Percentiles rank a stretch among this genome's conserved stretches.
phyloP scores from a whole-genome alignment of 2,797 vertebrate species.

The Rhabdophis nuchalis region DNA sequence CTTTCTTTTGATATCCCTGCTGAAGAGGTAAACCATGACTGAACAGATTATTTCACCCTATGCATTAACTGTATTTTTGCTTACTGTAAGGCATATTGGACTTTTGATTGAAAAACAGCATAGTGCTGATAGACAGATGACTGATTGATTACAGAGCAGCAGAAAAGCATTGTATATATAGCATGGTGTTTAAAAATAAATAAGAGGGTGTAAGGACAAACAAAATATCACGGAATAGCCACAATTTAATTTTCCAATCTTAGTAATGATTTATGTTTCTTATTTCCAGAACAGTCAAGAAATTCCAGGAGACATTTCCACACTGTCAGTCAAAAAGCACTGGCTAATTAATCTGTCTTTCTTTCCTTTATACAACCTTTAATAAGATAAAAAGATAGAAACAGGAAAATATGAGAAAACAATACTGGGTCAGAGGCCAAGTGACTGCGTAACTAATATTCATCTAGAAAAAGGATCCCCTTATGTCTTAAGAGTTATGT shows the following conservation, averaged over 20 bases:
- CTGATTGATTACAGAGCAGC: not conserved
- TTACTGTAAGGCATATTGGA: not conserved
- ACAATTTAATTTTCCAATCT: not conserved
- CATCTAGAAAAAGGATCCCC: not conserved
- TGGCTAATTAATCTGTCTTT: not conserved
- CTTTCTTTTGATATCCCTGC: not conserved
- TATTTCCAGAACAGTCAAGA: not conserved
- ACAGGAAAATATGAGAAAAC: not conserved
- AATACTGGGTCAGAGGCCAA: not conserved
- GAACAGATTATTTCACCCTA: not conserved
- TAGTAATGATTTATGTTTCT: not conserved
- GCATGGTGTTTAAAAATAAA: not conserved
- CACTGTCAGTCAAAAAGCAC: not conserved
- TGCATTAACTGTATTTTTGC: not conserved
- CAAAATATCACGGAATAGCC: not conserved
- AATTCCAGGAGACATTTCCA: not conserved
- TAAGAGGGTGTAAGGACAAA: not conserved
- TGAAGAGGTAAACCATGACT: not conserved
- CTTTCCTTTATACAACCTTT: not conserved
- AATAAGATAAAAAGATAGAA: not conserved
- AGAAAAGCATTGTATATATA: not conserved
- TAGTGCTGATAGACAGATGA: not conserved
- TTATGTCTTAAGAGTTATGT: not conserved
- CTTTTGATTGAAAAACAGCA: not conserved
- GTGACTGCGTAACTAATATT: not conserved